Base-by-base conservation (phyloP, 2,888 invertebrate genomes). In the Epinotia brunnichana region DNA sequence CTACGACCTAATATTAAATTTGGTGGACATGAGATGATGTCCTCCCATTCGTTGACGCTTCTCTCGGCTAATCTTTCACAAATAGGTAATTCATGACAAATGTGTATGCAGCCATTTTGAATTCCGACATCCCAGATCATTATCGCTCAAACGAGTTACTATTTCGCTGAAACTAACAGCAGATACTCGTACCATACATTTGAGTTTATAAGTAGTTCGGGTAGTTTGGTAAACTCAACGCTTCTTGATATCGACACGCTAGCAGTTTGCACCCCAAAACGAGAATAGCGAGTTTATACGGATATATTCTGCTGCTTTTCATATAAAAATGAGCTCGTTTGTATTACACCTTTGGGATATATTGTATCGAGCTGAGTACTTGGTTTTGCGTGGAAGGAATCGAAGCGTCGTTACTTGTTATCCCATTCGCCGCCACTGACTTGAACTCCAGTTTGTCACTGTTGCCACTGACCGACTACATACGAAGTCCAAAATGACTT, bases 191-290 rank as follows among this genome's bases (percentile, higher is more conserved):
- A n/a, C 5, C 15, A n/a, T 15, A 48, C 48, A 48, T 48, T 48
- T 48, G n/a, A 48, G 48, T 48, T 48, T 44, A 44, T 44, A n/a
- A n/a, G n/a, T n/a, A 48, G n/a, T 48, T 48, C 48, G n/a, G 48
- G 1, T 5, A 48, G n/a, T 48, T 48, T n/a, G 2, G n/a, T 3
- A 48, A 48, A n/a, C 48, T 48, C 48, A n/a, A 48, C n/a, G n/a
- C 48, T 48, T 48, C 48, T 48, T 48, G 48, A 48, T 2, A n/a
- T 48, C 48, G 48, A 5, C n/a, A 48, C n/a, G 48, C 13, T 44
- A 15, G 48, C n/a, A n/a, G 2, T 48, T n/a, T 48, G 7, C 15
- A n/a, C 7, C n/a, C 5, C 5, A 48, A n/a, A n/a, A 48, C 15
- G 13, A 44, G 3, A 48, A n/a, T 48, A 48, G 5, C 29, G 29